Evolutionary conservation across 2,888 invertebrate genomes (phyloP).

Genomic region (Parelbella ahira): DNA sequence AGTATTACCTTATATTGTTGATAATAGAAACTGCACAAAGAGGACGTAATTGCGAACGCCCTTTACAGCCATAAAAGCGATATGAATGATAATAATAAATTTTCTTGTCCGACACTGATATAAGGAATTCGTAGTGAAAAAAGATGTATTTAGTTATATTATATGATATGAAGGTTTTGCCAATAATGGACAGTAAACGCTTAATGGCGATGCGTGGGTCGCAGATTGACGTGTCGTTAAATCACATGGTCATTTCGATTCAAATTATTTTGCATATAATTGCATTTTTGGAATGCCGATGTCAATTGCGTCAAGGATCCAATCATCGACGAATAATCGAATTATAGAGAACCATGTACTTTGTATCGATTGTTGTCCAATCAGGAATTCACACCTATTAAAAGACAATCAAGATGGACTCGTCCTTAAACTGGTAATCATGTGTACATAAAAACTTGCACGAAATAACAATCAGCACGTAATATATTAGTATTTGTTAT

Average conservation of each 20-base stretch:
- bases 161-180: slow-evolving; percentile 4
- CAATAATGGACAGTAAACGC: slow-evolving; percentile 1
- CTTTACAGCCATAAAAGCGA: slow-evolving; percentile 11
- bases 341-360: slow-evolving; percentile 7
- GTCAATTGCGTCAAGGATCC: slow-evolving; percentile 42
- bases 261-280: slow-evolving; percentile 39
- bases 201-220: slow-evolving; percentile 4
- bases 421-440: not conserved
- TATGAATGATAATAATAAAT: slow-evolving; percentile 2
- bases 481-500: too few relatives aligned
- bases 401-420: slow-evolving; percentile 3
- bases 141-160: slow-evolving; percentile 10
- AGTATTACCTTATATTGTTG: slow-evolving; percentile 4
- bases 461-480: not conserved
- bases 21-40: slow-evolving; percentile 3
- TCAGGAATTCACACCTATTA: slow-evolving; percentile 9
- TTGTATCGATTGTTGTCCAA: not conserved
- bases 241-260: slow-evolving; percentile 19
- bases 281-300: slow-evolving; percentile 37
- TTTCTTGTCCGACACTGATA: not conserved
- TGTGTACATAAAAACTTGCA: too few relatives aligned
- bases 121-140: slow-evolving; percentile 4
- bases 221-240: slow-evolving; percentile 14
- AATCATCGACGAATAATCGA: slow-evolving; percentile 29
- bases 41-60: slow-evolving; percentile 9